Percentiles rank a stretch among this genome's conserved stretches.
These are phyloP conservation scores for Sapayoa aenigma DNA, from an alignment of 2,113 vertebrate genomes.

Conservation along the genomic window DNA sequence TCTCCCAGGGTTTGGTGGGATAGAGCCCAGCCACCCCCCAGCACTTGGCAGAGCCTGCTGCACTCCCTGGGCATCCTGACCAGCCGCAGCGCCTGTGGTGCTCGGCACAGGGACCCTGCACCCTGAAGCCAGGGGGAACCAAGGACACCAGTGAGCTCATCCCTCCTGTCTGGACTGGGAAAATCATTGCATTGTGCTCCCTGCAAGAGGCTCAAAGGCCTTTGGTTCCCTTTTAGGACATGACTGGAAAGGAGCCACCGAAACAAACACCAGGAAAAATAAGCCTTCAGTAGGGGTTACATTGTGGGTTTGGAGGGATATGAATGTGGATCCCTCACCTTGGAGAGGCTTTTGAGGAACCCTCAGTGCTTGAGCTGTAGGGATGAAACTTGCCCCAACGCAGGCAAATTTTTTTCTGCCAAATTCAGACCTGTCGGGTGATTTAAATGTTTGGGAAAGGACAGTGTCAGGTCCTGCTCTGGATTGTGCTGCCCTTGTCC, in stretches of 20 bases:
- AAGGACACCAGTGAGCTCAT: conserved; percentile 41
- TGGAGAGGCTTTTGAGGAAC: background rate
- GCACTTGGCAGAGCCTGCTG: rapidly evolving
- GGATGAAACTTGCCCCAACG: background rate
- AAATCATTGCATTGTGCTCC: conserved; percentile 48
- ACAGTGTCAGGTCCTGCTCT: background rate
- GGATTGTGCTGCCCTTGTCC: background rate
- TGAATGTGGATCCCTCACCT: background rate
- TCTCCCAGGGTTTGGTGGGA: background rate
- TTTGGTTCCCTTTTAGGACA: conserved; percentile 47
- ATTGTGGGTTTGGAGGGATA: background rate
- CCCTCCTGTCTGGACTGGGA: background rate
- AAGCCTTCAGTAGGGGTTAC: background rate
- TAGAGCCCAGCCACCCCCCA: background rate
- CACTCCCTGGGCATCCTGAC: background rate
- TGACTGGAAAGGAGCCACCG: background rate
- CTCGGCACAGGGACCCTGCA: background rate
- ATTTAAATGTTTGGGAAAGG: background rate
- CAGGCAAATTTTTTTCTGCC: background rate
- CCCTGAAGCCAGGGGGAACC: background rate
- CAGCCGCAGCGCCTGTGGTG: rapidly evolving
- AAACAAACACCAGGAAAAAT: conserved; percentile 26
- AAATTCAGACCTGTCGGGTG: rapidly evolving
- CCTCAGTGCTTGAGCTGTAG: background rate
- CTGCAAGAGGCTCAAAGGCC: conserved; percentile 44